phyloP scores from a whole-genome alignment of 2,888 invertebrate species.

The Elmis aenea region DNA sequence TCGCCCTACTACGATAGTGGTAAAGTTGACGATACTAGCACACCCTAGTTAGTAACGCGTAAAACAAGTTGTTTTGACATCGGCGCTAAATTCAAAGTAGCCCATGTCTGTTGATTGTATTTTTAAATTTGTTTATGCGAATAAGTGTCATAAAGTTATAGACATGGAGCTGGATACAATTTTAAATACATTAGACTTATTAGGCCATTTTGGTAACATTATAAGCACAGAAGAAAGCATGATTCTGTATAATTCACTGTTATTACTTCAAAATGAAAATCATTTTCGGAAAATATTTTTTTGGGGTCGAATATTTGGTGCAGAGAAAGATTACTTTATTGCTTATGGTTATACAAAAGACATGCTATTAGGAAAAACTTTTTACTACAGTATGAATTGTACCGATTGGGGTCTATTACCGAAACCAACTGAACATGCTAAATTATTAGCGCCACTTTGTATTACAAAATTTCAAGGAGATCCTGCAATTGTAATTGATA shows the following conservation, averaged over 20 bases:
- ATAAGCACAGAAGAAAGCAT: conserved; percentile 69
- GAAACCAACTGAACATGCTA: conserved; percentile 44
- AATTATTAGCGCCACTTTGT: conserved; percentile 44
- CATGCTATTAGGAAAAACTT: conserved; percentile 65
- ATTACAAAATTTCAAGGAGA: conserved; percentile 47
- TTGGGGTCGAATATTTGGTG: conserved; percentile 80
- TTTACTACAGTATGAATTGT: conserved; percentile 72
- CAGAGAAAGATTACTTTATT: conserved; percentile 74
- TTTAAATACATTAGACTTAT: conserved; percentile 50
- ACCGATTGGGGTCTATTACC: conserved; percentile 64
- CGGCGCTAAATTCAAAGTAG: conserved; percentile 22
- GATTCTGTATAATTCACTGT: conserved; percentile 69
- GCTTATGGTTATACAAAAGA: conserved; percentile 75
- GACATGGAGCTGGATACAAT: conserved; percentile 57
- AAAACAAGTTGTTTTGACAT: background rate
- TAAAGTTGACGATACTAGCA: background rate
- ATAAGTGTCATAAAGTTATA: conserved; percentile 14
- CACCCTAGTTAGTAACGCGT: background rate
- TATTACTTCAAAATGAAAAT: conserved; percentile 76
- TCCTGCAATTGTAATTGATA: conserved; percentile 48
- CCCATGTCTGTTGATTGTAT: conserved; percentile 2
- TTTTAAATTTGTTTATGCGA: conserved; percentile 4
- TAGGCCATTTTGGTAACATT: conserved; percentile 62
- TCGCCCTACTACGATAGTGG: conserved; percentile 10
- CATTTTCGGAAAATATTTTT: conserved; percentile 77